Base-by-base conservation (phyloP, 2,797 vertebrate species). In the Lemur catta region DNA sequence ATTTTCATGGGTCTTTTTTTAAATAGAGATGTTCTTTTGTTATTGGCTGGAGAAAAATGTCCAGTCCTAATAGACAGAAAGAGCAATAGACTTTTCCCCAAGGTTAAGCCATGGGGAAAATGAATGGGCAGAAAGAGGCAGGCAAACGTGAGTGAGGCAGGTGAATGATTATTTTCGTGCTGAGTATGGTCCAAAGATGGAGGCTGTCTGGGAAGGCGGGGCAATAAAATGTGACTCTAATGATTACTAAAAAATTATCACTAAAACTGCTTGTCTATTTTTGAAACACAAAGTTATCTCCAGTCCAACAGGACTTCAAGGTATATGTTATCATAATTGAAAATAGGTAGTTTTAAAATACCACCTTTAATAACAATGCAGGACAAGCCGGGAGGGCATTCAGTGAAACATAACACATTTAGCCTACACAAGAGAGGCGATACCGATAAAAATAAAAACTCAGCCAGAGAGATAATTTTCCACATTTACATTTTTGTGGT, bases 401-500 rank as follows among this genome's bases (percentile, higher is more conserved):
- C 52, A 48, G 85, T 18, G 30, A 78, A 46, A 71, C 69, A 59
- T 4, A 61, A 33, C 33, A 46, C 50, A 74, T n/a, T 95, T 72
- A 78, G 43, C 71, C 63, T 28, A 81, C 43, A 82, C 30, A 35
- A 76, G 41, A 81, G 52, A 71, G 52, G 71, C 4, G 50, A 87
- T 48, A 28, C 13, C 33, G 43, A 89, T 24, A 78, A 63, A 74
- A 97, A 81, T 57, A n/a, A 86, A 96, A 96, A 61, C 35, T 57
- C 69, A 72, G 71, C 87, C 88, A 94, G 38, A 82, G n/a, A 71
- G n/a, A 57, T n/a, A 85, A 41, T 95, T 97, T 80, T 72, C 30
- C 22, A 84, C 28, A 82, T 86, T 97, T 96, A 94, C 94, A 87
- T 95, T 96, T 94, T 89, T 89, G 61, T 88, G 71, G 76, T 91